Evolutionary conservation across 1,140 invertebrate genomes (phyloP).

Genomic region (Battus philenor): DNA sequence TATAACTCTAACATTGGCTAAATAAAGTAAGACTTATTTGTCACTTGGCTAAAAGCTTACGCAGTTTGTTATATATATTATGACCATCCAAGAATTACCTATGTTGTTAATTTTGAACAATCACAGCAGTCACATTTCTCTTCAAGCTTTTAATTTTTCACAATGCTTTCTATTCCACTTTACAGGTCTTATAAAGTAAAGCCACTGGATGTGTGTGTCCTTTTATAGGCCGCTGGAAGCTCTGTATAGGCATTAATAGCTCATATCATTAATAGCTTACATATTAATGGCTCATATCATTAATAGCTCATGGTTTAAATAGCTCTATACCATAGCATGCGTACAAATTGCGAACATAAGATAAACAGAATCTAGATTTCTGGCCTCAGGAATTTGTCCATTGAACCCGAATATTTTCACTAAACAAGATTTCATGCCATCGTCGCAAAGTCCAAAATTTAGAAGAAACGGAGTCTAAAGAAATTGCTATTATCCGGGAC

Average conservation of each 20-base stretch:
- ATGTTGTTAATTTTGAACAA: conserved; percentile 40
- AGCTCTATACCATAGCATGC: too few species aligned
- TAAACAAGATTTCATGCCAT: too few species aligned
- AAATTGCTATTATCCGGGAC: too few species aligned
- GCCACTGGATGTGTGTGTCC: conserved; percentile 66
- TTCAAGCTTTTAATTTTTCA: conserved; percentile 36
- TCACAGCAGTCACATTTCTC: conserved; percentile 36
- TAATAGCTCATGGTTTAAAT: too few species aligned
- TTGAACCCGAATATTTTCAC: too few species aligned
- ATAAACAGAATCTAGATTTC: not conserved
- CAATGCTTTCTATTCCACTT: conserved; percentile 42
- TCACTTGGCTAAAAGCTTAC: conserved; percentile 35
- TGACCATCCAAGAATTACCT: conserved; percentile 26
- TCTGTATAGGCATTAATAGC: conserved; percentile 35
- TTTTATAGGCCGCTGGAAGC: conserved; percentile 65
- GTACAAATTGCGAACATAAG: too few species aligned
- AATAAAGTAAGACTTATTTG: conserved; percentile 42
- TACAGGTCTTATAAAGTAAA: conserved; percentile 53
- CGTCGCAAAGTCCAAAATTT: too few species aligned
- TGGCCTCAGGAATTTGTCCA: not conserved
- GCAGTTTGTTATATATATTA: conserved; percentile 23
- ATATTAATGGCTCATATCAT: too few species aligned
- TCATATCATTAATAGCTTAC: conserved; percentile 20
- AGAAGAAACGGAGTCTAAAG: too few species aligned
- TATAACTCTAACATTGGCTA: conserved; percentile 33